These are phyloP conservation scores for Hippocampus mohnikei DNA, from an alignment of 2,113 vertebrate genomes.

Conservation along the genomic window DNA sequence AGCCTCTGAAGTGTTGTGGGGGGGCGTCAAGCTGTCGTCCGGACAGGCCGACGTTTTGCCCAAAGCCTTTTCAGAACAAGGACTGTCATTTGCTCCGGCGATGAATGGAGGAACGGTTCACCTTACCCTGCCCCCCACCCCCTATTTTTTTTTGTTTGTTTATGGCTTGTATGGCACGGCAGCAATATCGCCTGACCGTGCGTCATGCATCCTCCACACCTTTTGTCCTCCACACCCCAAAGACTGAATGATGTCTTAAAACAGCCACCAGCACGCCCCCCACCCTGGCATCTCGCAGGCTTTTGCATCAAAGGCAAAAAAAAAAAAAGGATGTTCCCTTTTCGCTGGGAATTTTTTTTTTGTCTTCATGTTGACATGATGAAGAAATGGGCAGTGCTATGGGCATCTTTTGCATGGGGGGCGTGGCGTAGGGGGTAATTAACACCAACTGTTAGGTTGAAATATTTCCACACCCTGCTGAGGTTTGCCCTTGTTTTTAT, in stretches of 20 bases:
- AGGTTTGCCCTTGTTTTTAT: slow-evolving; percentile 52
- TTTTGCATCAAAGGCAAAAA: slow-evolving; percentile 49
- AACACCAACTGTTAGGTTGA: slow-evolving; percentile 53
- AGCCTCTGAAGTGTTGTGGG: slow-evolving; percentile 48
- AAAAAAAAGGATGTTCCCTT: slow-evolving; percentile 28
- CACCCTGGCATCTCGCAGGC: slow-evolving; percentile 47
- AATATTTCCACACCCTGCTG: slow-evolving; percentile 25
- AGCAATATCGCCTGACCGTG: background rate
- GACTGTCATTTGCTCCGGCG: slow-evolving; percentile 40
- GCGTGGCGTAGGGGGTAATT: slow-evolving; percentile 8
- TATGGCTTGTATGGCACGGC: slow-evolving; percentile 52
- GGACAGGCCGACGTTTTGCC: slow-evolving; percentile 57
- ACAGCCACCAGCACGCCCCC: slow-evolving; percentile 67
- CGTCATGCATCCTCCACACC: slow-evolving; percentile 11
- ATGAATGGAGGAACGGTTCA: slow-evolving; percentile 11
- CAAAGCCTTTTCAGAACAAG: slow-evolving; percentile 62
- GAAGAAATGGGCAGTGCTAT: slow-evolving; percentile 54
- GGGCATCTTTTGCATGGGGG: slow-evolving; percentile 55
- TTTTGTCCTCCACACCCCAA: slow-evolving; percentile 30
- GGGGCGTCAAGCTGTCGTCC: slow-evolving; percentile 40
- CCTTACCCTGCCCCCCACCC: background rate
- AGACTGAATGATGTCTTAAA: slow-evolving; percentile 63
- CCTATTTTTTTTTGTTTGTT: slow-evolving; percentile 17
- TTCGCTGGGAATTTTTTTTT: slow-evolving; percentile 26
- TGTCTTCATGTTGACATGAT: slow-evolving; percentile 48